A percentile compares a stretch with the other conserved stretches of the same genome.
These are phyloP conservation scores for Drosophila takahashii DNA, from an alignment of 1,140 invertebrate species.

Conservation along the genomic window DNA sequence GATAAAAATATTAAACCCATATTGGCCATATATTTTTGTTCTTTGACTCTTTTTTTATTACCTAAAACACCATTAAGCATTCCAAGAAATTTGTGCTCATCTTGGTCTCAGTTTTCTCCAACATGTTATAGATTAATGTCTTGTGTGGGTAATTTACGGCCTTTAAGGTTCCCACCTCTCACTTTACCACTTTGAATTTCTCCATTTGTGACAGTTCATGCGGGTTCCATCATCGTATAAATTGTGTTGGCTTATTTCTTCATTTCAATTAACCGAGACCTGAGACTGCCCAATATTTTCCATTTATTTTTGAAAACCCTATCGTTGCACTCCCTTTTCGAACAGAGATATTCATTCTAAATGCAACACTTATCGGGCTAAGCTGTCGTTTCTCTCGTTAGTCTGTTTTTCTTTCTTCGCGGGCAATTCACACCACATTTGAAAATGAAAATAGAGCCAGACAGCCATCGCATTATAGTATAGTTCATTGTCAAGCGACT, in stretches of 20 bases:
- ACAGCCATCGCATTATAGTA: constrained; percentile 24
- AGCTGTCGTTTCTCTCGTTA: constrained; percentile 32
- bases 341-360: constrained; percentile 26
- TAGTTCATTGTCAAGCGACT: constrained; percentile 49
- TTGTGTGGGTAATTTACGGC: constrained; percentile 24
- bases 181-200: constrained; percentile 21
- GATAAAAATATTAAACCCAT: too few relatives aligned
- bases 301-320: constrained; percentile 6
- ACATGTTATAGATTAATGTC: not conserved
- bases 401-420: constrained; percentile 19
- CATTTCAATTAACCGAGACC: constrained; percentile 25
- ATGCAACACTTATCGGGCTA: constrained; percentile 33
- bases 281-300: constrained; percentile 10
- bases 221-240: constrained; percentile 30
- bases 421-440: constrained; percentile 30
- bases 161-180: constrained; percentile 29
- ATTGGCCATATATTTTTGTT: too few relatives aligned
- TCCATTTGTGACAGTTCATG: constrained; percentile 37
- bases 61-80: constrained; percentile 5
- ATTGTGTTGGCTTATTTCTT: constrained; percentile 12
- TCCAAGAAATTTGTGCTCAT: constrained; percentile 8
- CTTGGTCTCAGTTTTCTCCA: constrained; percentile 15
- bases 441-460: constrained; percentile 28
- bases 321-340: constrained; percentile 13
- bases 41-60: not conserved